Evolutionary conservation across 1,140 invertebrate genomes (phyloP), one percentile per base, ranked within the genome.

Genomic region (Cylas formicarius): DNA sequence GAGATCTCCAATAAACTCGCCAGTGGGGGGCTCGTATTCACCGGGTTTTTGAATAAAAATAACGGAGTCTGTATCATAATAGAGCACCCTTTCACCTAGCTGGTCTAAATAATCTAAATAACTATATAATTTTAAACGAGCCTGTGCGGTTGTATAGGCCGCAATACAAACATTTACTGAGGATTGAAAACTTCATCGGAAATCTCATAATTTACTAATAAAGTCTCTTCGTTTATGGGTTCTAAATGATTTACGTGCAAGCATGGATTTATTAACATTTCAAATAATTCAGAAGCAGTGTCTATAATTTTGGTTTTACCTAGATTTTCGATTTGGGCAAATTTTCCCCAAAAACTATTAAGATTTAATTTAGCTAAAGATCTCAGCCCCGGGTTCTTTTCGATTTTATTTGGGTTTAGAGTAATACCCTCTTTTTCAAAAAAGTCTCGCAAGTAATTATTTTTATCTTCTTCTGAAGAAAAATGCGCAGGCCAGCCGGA

Each of bases 321-420:
- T 24, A 14, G 14, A 10, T 43, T 43, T 22, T 43, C 40, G 2
- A 18, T 5, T 11, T 43, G 29, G 2, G 16, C 40, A 16, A 43
- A 34, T 11, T 60, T 64, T 1, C 64, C 60, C 58, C 59, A 62
- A 39, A 65, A 56, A 5, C 51, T 57, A 42, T 66, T 67, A 22
- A 65, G 47, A 24, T 58, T 56, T n/a, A 62, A 28, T 53, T 68
- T 65, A 2, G 57, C 53, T 5, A 65, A 42, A 4, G 53, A 44
- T 18, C 59, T 32, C 19, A 63, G 29, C 4, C 63, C 66, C 0
- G 58, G 52, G 44, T 70, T 71, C 32, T 57, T 48, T 22, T 26
- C 38, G 28, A 70, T 67, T 36, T 56, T 55, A 8, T 55, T 31
- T 4, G 5, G 18, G 20, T 70, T 57, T 11, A 72, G 39, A 10